Evolutionary conservation across 2,888 invertebrate species (phyloP).

Genomic region (Archips xylosteana): DNA sequence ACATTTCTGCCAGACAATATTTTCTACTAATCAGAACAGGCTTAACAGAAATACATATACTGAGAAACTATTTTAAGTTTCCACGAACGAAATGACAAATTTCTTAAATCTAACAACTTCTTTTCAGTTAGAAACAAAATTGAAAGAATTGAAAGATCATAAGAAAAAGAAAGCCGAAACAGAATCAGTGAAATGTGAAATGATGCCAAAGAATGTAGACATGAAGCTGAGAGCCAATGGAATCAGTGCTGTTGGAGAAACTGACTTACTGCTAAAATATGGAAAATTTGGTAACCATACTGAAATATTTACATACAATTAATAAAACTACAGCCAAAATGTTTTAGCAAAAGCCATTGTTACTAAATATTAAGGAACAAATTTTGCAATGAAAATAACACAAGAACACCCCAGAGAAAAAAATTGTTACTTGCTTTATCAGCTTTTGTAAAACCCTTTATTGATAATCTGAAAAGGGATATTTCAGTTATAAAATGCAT

Average conservation of each 20-base stretch:
- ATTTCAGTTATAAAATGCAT: too few species aligned
- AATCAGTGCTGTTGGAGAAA: conserved; percentile 66
- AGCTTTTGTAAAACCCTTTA: too few species aligned
- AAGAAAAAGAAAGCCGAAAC: conserved; percentile 61
- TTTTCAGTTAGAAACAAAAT: conserved; percentile 69
- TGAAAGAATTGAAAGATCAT: conserved; percentile 72
- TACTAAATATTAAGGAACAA: too few species aligned
- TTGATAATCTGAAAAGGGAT: too few species aligned
- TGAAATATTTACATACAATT: neutral
- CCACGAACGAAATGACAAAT: too few species aligned
- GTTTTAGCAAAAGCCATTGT: neutral
- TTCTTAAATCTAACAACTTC: neutral
- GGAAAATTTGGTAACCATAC: conserved; percentile 60
- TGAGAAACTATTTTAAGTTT: too few species aligned
- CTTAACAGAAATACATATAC: too few species aligned
- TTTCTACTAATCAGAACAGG: neutral
- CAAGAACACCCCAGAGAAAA: neutral
- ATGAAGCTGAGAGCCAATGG: conserved; percentile 64
- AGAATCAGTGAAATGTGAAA: conserved; percentile 51
- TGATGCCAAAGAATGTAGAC: conserved; percentile 57
- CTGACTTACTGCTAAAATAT: conserved; percentile 61
- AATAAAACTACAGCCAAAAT: neutral
- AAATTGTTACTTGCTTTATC: too few species aligned
- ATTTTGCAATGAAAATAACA: neutral
- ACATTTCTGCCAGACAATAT: neutral